Evolutionary conservation across 2,888 invertebrate genomes (phyloP).

Genomic region (Dascillus cervinus): DNA sequence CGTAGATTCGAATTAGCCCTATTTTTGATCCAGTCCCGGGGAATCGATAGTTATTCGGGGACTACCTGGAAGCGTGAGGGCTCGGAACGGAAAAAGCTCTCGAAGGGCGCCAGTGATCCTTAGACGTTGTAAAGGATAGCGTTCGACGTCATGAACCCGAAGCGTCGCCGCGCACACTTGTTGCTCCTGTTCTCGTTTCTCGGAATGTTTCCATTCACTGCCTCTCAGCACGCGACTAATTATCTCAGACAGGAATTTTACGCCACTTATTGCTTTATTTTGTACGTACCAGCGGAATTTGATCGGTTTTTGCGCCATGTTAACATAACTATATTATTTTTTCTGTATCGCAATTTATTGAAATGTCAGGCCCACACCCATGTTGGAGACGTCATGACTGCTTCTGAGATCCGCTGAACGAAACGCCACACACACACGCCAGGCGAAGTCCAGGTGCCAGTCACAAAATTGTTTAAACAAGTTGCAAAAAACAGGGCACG

Average conservation of each 20-base stretch:
- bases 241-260: slow-evolving; percentile 25
- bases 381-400: slow-evolving; percentile 19
- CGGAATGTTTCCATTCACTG: slow-evolving; percentile 24
- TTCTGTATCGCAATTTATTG: slow-evolving; percentile 9
- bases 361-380: slow-evolving; percentile 22
- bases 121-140: no score
- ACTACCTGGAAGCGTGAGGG: no score
- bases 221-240: slow-evolving; percentile 31
- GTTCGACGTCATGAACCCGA: slow-evolving; percentile 7
- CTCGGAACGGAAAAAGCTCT: no score
- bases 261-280: slow-evolving; percentile 22
- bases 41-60: no score
- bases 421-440: slow-evolving; percentile 12
- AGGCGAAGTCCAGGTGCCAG: not conserved
- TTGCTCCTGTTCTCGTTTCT: slow-evolving; percentile 25
- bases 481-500: no score
- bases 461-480: no score
- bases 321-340: not conserved
- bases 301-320: not conserved
- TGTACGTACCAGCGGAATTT: slow-evolving; percentile 1
- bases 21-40: no score
- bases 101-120: no score
- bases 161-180: slow-evolving; percentile 25
- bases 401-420: slow-evolving; percentile 24
- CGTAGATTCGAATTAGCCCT: no score